Conservation (phyloP, 2,888 invertebrate species). For the Phlogophora meticulosa region DNA sequence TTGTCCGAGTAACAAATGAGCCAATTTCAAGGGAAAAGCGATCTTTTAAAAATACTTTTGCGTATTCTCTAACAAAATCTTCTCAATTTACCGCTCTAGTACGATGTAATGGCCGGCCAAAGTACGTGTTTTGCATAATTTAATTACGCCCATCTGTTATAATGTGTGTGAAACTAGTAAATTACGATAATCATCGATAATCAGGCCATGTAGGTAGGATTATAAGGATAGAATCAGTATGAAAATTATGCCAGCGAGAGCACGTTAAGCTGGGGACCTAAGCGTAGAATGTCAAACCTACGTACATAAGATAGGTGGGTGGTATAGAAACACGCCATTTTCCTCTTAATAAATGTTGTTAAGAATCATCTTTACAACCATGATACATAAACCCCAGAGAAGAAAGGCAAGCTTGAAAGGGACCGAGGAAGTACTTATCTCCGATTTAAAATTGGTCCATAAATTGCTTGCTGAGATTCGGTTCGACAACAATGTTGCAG, state of each 20-base stretch:
- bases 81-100: constrained; percentile 61
- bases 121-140: constrained; percentile 67
- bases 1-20: constrained; percentile 75
- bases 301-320: background rate
- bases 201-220: constrained; percentile 32
- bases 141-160: constrained; percentile 52
- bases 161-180: constrained; percentile 47
- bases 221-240: constrained; percentile 22
- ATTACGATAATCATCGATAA: constrained; percentile 32
- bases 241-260: constrained; percentile 20
- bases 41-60: constrained; percentile 69
- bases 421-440: constrained; percentile 17
- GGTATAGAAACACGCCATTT: background rate
- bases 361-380: background rate
- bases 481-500: constrained; percentile 32
- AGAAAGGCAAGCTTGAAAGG: background rate
- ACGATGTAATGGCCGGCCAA: constrained; percentile 58
- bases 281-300: background rate
- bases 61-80: constrained; percentile 58
- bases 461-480: constrained; percentile 37
- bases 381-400: background rate
- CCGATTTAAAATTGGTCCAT: constrained; percentile 41
- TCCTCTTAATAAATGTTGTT: background rate
- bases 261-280: constrained; percentile 3
- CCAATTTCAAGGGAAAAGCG: constrained; percentile 70